A percentile compares a stretch with the other conserved stretches of the same genome.
phyloP scores from a whole-genome alignment of 2,113 vertebrate genomes.

The Prietella phreatophila region DNA sequence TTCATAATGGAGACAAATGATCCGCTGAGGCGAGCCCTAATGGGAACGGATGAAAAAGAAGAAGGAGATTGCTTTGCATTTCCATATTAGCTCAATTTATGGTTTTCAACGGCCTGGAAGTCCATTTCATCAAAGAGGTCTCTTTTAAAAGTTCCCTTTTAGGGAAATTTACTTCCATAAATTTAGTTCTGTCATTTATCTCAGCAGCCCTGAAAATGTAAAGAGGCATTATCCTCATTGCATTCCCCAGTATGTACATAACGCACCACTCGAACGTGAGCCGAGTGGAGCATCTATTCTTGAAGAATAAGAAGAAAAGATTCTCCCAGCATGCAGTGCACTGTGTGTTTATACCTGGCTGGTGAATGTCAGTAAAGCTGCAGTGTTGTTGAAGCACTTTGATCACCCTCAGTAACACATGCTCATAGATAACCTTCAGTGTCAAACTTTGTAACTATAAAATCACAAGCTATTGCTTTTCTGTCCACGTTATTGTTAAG shows the following conservation, averaged over 20 bases:
- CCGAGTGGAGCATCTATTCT: neutral
- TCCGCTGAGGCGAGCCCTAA: too few species aligned
- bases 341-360: neutral
- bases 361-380: conserved; percentile 3
- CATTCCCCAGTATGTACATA: neutral
- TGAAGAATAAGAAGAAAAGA: neutral
- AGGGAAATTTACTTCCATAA: neutral
- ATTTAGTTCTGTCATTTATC: neutral
- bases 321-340: neutral
- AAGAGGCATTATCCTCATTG: neutral
- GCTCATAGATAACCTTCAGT: neutral
- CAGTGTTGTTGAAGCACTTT: neutral
- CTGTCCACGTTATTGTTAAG: neutral
- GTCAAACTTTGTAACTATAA: neutral
- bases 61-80: neutral
- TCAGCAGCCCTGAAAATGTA: neutral
- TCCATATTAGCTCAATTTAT: neutral
- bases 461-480: neutral
- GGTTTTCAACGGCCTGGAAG: neutral
- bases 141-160: neutral
- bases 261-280: neutral
- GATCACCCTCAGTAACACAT: conserved; percentile 11
- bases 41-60: too few species aligned
- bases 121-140: neutral
- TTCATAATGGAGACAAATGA: too few species aligned